phyloP scores from a whole-genome alignment of 1,140 invertebrate genomes.

The Papilio polyxenes region DNA sequence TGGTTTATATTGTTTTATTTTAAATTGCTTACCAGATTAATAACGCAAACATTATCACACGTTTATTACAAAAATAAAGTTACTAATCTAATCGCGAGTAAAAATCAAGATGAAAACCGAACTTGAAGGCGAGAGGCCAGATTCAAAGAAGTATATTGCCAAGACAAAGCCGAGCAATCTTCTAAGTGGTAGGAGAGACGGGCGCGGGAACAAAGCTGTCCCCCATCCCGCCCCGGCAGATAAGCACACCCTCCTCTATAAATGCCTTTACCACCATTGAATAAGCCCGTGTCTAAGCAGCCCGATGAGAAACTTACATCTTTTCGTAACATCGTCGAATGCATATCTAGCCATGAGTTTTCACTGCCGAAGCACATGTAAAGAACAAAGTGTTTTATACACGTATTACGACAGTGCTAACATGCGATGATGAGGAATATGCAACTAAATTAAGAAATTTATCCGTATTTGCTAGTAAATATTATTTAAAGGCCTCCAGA shows the following conservation, averaged over 20 bases:
- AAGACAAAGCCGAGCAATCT: slow-evolving; percentile 72
- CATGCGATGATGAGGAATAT: slow-evolving; percentile 51
- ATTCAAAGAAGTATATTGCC: slow-evolving; percentile 58
- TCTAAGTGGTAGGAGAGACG: slow-evolving; percentile 71
- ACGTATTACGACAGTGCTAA: not conserved
- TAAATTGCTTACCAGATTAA: not conserved
- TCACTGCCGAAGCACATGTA: not conserved
- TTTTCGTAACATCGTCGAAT: slow-evolving; percentile 52
- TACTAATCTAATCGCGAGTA: slow-evolving; percentile 40
- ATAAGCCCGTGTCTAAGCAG: slow-evolving; percentile 50
- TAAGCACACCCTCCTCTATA: slow-evolving; percentile 64
- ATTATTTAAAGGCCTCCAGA: slow-evolving; percentile 49
- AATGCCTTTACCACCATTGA: slow-evolving; percentile 59
- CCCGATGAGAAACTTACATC: slow-evolving; percentile 58
- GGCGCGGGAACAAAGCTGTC: slow-evolving; percentile 58
- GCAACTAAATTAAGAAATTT: slow-evolving; percentile 50
- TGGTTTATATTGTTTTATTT: not conserved
- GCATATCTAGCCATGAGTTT: slow-evolving; percentile 45
- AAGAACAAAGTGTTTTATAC: not conserved
- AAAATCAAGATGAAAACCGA: slow-evolving; percentile 47
- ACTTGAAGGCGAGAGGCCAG: slow-evolving; percentile 52
- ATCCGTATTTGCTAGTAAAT: slow-evolving; percentile 44
- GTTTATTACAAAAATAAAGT: slow-evolving; percentile 37
- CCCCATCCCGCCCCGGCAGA: slow-evolving; percentile 48
- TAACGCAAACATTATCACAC: not conserved